phyloP scores from a whole-genome alignment of 2,113 vertebrate species.

The Leptosomus discolor region DNA sequence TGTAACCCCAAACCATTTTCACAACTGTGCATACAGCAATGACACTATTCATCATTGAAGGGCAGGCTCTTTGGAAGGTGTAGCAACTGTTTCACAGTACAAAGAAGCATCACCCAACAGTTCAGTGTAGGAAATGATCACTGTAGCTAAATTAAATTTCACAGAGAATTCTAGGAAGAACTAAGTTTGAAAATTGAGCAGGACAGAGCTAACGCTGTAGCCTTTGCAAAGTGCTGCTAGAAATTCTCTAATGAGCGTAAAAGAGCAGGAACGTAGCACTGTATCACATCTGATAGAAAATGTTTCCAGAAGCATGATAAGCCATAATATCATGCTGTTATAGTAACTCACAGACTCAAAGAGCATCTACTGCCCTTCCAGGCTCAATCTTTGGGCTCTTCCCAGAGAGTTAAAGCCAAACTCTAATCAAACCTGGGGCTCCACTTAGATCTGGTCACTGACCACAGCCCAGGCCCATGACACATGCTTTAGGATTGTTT shows the following conservation, averaged over 20 bases:
- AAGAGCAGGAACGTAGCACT: neutral
- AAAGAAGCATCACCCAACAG: neutral
- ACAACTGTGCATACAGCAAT: neutral
- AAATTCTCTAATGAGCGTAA: neutral
- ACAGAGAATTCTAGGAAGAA: neutral
- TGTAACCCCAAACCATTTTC: neutral
- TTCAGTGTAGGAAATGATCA: neutral
- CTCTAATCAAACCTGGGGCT: neutral
- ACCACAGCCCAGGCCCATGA: neutral
- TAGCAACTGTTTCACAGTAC: neutral
- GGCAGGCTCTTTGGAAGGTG: neutral
- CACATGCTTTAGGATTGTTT: neutral
- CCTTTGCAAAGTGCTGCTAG: neutral
- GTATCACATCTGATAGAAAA: neutral
- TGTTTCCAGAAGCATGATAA: neutral
- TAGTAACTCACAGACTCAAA: neutral
- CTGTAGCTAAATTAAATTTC: neutral
- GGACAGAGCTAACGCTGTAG: neutral
- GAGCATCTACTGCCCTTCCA: neutral
- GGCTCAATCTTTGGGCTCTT: neutral
- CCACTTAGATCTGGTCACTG: neutral
- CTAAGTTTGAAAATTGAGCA: neutral
- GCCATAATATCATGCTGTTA: neutral
- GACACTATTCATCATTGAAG: neutral
- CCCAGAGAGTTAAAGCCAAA: neutral